phyloP scores from a whole-genome alignment of 2,888 invertebrate species.

The Ennomos fuscantarius region DNA sequence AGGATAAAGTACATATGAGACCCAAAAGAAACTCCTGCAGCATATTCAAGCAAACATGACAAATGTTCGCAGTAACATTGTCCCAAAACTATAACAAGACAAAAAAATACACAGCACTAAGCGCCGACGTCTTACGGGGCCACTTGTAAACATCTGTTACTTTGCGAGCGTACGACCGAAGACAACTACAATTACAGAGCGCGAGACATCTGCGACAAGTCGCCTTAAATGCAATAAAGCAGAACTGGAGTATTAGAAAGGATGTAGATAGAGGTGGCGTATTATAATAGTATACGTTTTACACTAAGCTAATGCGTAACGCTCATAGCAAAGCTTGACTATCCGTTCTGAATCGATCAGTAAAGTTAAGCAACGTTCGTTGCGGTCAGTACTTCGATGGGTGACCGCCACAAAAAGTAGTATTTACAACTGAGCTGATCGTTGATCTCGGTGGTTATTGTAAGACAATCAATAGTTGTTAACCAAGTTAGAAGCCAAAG shows the following conservation, averaged over 20 bases:
- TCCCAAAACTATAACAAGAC: conserved; percentile 7
- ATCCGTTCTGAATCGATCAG: too few species aligned
- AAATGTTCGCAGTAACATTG: conserved; percentile 2
- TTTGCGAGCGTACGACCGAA: conserved; percentile 62
- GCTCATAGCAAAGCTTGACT: too few species aligned
- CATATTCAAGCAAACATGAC: neutral
- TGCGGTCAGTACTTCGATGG: too few species aligned
- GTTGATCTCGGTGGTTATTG: too few species aligned
- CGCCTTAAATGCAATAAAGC: conserved; percentile 77
- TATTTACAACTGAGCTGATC: too few species aligned
- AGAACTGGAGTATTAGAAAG: conserved; percentile 29
- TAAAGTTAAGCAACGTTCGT: too few species aligned
- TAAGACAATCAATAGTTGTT: too few species aligned
- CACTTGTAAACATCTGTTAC: conserved; percentile 77
- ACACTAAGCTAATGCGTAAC: neutral
- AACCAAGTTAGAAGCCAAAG: too few species aligned
- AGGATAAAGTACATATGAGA: neutral
- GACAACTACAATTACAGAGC: conserved; percentile 73
- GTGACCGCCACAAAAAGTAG: too few species aligned
- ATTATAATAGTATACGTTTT: neutral
- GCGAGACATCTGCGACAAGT: conserved; percentile 66
- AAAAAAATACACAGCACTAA: conserved; percentile 23
- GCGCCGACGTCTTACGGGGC: conserved; percentile 41
- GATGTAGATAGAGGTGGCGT: conserved; percentile 7
- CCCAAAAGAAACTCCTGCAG: neutral